Base-by-base conservation (phyloP, 2,888 invertebrate genomes). In the Plagiodera versicolora region DNA sequence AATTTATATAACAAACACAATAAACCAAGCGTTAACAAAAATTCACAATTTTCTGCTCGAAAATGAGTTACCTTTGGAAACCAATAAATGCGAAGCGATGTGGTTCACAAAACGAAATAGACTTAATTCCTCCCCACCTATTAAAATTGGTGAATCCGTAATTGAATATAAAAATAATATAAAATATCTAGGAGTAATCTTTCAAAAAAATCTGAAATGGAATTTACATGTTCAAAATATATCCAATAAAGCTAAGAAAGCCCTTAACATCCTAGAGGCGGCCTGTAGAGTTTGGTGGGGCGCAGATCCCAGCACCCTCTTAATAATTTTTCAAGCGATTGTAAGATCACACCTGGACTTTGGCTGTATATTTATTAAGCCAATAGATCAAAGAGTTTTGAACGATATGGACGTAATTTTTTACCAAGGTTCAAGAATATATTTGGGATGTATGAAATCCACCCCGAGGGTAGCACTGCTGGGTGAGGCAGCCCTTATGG, bases 241-340 rank as follows among this genome's bases (percentile, higher is more conserved):
- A 9, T 19, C 10, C 3, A 32, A 17, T 8, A 64, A 60, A 50
- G 64, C 61, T 17, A 17, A 35, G 1, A 51, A 59, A 50, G 61
- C 45, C 6, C 46, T 64, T 8, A 66, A 58, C 20, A 45, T 65
- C 9, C 49, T 66, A 9, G 57, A 49, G 39, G 32, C 30, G 6
- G 45, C 63, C 3, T 50, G 46, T 16, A 59, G 60, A 54, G 56
- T 45, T 3, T 60, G 62, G 61, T 57, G 64, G 55, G 61, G 57
- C 2, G 58, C 57, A 0, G 57, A 64, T 50, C 61, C 57, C 18
- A 56, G 35, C 44, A 54, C 55, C 8, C 14, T 56, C 16, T 10
- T 50, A 18, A 52, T 46, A n/a, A 35, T 24, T 10, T 65, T 47
- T 20, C 45, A 61, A 19, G 63, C 50, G 1, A 3, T 59, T 10